phyloP scores from a whole-genome alignment of 2,888 invertebrate species.

The Hemicrepidius hirtus region DNA sequence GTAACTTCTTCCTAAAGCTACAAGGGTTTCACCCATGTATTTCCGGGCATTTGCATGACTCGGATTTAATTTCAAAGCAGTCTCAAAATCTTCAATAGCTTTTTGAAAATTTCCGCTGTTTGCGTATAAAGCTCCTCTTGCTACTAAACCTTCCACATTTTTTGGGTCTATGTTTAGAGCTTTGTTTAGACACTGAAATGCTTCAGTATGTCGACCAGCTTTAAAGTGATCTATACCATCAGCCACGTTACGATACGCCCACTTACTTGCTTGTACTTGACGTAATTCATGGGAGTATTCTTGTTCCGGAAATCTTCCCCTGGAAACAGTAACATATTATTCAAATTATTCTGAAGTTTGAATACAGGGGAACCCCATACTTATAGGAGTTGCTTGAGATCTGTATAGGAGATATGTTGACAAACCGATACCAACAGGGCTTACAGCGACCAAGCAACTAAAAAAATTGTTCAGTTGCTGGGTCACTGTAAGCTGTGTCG shows the following conservation, averaged over 20 bases:
- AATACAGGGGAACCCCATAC: too few relatives aligned
- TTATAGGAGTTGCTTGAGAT: too few relatives aligned
- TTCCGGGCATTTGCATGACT: constrained; percentile 95
- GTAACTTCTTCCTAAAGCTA: constrained; percentile 91
- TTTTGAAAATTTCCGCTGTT: constrained; percentile 95
- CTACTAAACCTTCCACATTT: constrained; percentile 94
- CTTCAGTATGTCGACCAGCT: constrained; percentile 93
- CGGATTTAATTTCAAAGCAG: constrained; percentile 90
- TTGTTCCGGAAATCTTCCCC: constrained; percentile 84
- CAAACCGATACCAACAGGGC: too few relatives aligned
- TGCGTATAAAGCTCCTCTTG: constrained; percentile 93
- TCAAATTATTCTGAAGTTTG: too few relatives aligned
- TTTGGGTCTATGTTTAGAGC: constrained; percentile 93
- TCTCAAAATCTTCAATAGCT: constrained; percentile 96
- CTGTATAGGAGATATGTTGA: too few relatives aligned
- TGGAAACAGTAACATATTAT: constrained; percentile 68
- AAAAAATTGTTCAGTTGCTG: too few relatives aligned
- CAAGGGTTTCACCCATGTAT: constrained; percentile 94
- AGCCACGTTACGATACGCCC: constrained; percentile 94
- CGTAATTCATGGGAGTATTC: constrained; percentile 91
- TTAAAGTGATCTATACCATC: constrained; percentile 97
- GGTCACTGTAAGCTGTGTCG: too few relatives aligned
- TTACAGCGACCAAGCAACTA: too few relatives aligned
- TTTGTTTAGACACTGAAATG: constrained; percentile 94
- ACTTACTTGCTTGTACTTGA: constrained; percentile 93